phyloP scores from a whole-genome alignment of 1,140 invertebrate genomes.

The Zeugodacus cucurbitae region DNA sequence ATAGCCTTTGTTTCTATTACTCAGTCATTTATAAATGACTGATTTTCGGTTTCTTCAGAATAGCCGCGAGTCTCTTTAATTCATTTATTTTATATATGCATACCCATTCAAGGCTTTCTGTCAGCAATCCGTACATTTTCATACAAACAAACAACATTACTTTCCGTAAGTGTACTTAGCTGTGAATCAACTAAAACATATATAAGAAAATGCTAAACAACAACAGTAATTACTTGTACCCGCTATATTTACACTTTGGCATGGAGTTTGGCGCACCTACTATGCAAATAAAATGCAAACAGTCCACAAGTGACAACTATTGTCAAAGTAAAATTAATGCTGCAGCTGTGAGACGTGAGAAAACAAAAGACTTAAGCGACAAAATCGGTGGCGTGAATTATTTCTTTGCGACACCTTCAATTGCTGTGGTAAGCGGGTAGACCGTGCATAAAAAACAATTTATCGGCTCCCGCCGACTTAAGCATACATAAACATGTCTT shows the following conservation, averaged over 20 bases:
- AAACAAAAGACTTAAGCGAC: conserved; percentile 56
- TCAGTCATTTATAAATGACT: too few species aligned
- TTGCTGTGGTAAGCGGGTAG: neutral
- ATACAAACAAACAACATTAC: too few species aligned
- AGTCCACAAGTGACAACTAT: neutral
- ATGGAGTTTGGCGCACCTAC: neutral
- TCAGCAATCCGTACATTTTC: too few species aligned
- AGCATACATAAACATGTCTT: neutral
- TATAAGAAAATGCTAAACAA: neutral
- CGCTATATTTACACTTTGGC: neutral
- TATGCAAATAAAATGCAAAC: neutral
- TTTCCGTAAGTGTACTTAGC: too few species aligned
- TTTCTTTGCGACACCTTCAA: neutral
- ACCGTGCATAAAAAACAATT: neutral
- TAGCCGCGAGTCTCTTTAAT: too few species aligned
- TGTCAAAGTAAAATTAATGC: neutral
- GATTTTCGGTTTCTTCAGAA: too few species aligned
- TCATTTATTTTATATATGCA: too few species aligned
- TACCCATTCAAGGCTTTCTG: too few species aligned
- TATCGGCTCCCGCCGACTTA: neutral
- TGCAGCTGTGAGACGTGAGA: conserved; percentile 16
- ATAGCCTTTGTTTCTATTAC: too few species aligned
- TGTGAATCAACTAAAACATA: neutral
- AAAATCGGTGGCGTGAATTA: conserved; percentile 48
- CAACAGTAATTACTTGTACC: neutral